Conservation (phyloP, 2,797 vertebrate genomes). For the Bradypodion ventrale region DNA sequence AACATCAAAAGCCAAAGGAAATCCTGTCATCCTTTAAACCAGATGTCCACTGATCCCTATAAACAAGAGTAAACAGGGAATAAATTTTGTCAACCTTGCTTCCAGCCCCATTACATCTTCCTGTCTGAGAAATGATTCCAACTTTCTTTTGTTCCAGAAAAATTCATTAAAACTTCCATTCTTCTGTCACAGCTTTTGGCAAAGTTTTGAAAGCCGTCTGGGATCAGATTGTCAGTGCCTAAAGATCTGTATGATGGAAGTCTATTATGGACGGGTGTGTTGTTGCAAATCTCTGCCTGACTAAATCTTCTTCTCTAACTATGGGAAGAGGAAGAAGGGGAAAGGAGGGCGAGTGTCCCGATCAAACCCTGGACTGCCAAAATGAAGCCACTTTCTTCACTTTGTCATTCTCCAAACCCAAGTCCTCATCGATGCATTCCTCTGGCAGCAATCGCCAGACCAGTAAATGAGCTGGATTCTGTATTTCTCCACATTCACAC, state of each 20-base stretch:
- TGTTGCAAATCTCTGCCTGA: neutral
- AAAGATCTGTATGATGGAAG: neutral
- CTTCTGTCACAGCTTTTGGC: neutral
- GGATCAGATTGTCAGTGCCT: neutral
- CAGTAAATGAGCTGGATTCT: too few species aligned
- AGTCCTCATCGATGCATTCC: too few species aligned
- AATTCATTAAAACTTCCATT: neutral
- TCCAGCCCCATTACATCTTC: constrained; percentile 29
- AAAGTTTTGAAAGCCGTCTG: neutral
- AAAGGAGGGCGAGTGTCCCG: too few species aligned
- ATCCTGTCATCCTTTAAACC: constrained; percentile 43
- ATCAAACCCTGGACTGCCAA: too few species aligned
- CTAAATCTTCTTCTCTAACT: neutral
- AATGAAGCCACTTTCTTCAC: too few species aligned
- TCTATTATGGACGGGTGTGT: neutral
- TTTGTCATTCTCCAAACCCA: too few species aligned
- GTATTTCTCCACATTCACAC: too few species aligned
- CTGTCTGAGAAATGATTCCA: neutral
- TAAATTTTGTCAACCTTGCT: constrained; percentile 33
- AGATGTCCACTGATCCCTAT: neutral
- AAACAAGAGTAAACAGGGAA: constrained; percentile 24
- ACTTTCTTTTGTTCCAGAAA: neutral
- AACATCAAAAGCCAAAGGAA: constrained; percentile 35
- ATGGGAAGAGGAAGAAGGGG: neutral
- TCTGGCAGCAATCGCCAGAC: too few species aligned